These are phyloP conservation scores for Allacma fusca DNA, from an alignment of 2,888 invertebrate genomes.

Conservation along the genomic window DNA sequence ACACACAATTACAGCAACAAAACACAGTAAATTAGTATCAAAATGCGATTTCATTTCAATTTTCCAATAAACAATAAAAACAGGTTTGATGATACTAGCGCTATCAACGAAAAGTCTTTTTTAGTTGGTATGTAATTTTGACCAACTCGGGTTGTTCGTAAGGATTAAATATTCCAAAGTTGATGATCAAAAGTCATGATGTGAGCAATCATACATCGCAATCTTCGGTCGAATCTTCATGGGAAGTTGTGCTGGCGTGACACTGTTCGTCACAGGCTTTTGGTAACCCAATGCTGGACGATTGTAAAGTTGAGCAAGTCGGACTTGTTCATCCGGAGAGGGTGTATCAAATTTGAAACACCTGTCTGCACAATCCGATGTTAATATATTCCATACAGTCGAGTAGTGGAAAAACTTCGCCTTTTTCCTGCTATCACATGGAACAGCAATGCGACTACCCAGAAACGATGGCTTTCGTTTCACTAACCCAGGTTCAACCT, in stretches of 20 bases:
- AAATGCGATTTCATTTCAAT: too few relatives aligned
- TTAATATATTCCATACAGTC: conserved; percentile 43
- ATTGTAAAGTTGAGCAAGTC: conserved; percentile 42
- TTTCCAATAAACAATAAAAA: too few relatives aligned
- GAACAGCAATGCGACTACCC: conserved; percentile 45
- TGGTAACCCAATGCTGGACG: conserved; percentile 31
- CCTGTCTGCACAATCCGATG: conserved; percentile 32
- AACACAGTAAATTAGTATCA: too few relatives aligned
- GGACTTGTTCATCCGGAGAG: conserved; percentile 71
- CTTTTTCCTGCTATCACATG: conserved; percentile 37
- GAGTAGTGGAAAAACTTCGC: conserved; percentile 31
- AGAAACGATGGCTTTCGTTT: conserved; percentile 49
- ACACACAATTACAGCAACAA: too few relatives aligned
- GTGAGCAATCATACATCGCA: conserved; percentile 4
- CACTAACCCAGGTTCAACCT: conserved; percentile 22
- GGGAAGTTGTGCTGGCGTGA: not conserved
- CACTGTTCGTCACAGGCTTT: not conserved
- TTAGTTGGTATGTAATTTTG: too few relatives aligned
- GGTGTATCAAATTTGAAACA: conserved; percentile 70
- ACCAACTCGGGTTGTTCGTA: too few relatives aligned
- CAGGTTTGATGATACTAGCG: too few relatives aligned
- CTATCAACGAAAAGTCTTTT: too few relatives aligned
- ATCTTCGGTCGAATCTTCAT: not conserved
- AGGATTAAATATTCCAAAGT: not conserved
- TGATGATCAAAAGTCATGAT: conserved; percentile 15